Evolutionary conservation across 2,888 invertebrate genomes (phyloP), one percentile per base, ranked within the genome.

Genomic region (Andrena minutula): DNA sequence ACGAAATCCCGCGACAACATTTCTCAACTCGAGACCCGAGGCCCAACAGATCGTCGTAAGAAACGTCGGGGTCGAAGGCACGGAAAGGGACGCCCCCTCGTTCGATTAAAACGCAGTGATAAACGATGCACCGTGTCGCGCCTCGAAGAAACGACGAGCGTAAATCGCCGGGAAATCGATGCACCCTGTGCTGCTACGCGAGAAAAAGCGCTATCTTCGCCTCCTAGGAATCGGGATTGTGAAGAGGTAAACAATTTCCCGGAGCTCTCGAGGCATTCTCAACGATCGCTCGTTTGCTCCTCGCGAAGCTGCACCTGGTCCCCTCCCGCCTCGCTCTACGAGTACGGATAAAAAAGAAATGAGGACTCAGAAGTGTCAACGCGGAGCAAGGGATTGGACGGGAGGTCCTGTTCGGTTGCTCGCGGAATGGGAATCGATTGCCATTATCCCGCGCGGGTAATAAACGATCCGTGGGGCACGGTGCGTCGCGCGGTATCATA

Each of bases 401-500:
- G 10, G 56, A 23, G 10, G 23, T 56, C 23, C 23, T 64, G 60
- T 61, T 61, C n/a, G 41, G 41, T 41, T 41, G 12, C 41, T 41
- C 16, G 41, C n/a, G 7, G 3, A 10, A 26, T 23, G 56, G 16
- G 10, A 23, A 74, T 78, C 74, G 64, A 60, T 79, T 20, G 41
- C 63, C 58, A 69, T 79, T 79, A 64, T 69, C 64, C 63, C 20
- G 26, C 2, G 20, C 16, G 47, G 71, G 56, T 72, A 69, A 73
- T 73, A 69, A 73, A 81, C 81, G 80, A 73, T 51, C 51, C 8
- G 12, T 30, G 41, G 23, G 20, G 20, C 47, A 49, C 58, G 78
- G 5, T 53, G 8, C 60, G 60, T 12, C 6, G 28, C 79, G 16
- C n/a, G 32, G 51, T 68, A 49, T 60, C 72, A 78, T 86, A 78